Evolutionary conservation across 2,888 invertebrate species (phyloP), one percentile per base, ranked within the genome.

Genomic region (Tipula vernalis): DNA sequence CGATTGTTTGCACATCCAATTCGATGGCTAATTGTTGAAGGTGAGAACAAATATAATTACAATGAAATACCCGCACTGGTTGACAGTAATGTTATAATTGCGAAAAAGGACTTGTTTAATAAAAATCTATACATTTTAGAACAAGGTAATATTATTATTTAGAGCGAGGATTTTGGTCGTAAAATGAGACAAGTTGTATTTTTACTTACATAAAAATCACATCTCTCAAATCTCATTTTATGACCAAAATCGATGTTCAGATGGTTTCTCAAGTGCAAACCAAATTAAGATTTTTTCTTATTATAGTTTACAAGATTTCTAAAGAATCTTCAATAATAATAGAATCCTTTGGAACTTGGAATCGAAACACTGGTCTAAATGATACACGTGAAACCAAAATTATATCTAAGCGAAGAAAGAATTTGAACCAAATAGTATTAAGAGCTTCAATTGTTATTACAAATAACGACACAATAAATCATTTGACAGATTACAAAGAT

Each of bases 381-480:
- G 88, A 89, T 83, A 87, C 86, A 15, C 71, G 88, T 39, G 85
- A 36, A 15, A 83, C n/a, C 15, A 84, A 36, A 5, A 86, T 87
- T 12, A 87, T 86, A 2, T 87, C 88, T n/a, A 87, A 51, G 6
- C 90, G 93, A 87, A 91, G 94, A 88, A 89, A 90, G 28, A 90
- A 94, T 90, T 90, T 94, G 42, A 89, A 91, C 44, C 91, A 92
- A 84, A 91, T 90, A 51, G 90, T 90, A 88, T 91, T 95, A 36
- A 92, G 92, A 84, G 92, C 93, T 41, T 93, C 93, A 87, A 92
- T 94, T 87, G 94, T 95, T 6, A 90, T 94, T 0, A 94, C 94
- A 3, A 92, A 94, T 88, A 93, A 93, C 88, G 93, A 94, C 88
- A 93, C 93, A 86, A 90, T 93, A 15, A 91, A 93, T 88, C 94